These are phyloP conservation scores for Abrostola triplasia DNA, from an alignment of 2,888 invertebrate species.

Conservation along the genomic window DNA sequence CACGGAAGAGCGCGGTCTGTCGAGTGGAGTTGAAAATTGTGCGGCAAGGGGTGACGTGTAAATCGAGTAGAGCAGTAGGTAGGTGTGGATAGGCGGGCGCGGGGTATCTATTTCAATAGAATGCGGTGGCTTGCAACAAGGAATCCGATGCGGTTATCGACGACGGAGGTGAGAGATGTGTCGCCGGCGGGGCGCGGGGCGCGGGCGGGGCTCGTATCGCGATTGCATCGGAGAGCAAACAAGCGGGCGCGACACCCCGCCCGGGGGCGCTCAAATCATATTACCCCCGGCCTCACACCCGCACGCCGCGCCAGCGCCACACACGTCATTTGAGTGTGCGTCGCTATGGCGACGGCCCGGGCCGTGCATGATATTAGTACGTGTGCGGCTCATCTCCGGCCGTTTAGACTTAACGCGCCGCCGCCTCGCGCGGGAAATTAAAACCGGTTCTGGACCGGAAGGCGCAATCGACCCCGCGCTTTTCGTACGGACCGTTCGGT, in stretches of 20 bases:
- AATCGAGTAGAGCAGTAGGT: slow-evolving; percentile 76
- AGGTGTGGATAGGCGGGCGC: slow-evolving; percentile 74
- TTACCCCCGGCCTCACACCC: slow-evolving; percentile 86
- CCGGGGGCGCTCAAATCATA: slow-evolving; percentile 86
- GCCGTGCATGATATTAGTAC: slow-evolving; percentile 88
- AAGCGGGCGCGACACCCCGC: slow-evolving; percentile 84
- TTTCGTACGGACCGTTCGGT: slow-evolving; percentile 50
- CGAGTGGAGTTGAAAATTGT: slow-evolving; percentile 69
- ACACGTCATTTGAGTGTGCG: slow-evolving; percentile 91
- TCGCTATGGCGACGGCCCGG: slow-evolving; percentile 91
- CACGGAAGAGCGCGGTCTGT: slow-evolving; percentile 62
- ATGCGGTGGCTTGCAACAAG: slow-evolving; percentile 86
- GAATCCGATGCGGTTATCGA: slow-evolving; percentile 88
- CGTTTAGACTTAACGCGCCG: slow-evolving; percentile 85
- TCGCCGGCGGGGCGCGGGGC: slow-evolving; percentile 68
- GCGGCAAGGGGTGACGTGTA: slow-evolving; percentile 72
- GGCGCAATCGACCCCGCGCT: slow-evolving; percentile 75
- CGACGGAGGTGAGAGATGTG: slow-evolving; percentile 85
- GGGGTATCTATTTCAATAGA: slow-evolving; percentile 85
- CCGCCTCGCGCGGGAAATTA: slow-evolving; percentile 84
- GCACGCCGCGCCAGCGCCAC: slow-evolving; percentile 76
- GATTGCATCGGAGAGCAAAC: slow-evolving; percentile 89
- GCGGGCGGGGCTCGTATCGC: slow-evolving; percentile 80
- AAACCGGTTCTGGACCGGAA: slow-evolving; percentile 86
- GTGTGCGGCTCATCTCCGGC: slow-evolving; percentile 86